A percentile compares a stretch with the other conserved stretches of the same genome.
Conservation (phyloP, 37 sponge, comb jelly and placozoan species). For the Aplysina aerophoba region DNA sequence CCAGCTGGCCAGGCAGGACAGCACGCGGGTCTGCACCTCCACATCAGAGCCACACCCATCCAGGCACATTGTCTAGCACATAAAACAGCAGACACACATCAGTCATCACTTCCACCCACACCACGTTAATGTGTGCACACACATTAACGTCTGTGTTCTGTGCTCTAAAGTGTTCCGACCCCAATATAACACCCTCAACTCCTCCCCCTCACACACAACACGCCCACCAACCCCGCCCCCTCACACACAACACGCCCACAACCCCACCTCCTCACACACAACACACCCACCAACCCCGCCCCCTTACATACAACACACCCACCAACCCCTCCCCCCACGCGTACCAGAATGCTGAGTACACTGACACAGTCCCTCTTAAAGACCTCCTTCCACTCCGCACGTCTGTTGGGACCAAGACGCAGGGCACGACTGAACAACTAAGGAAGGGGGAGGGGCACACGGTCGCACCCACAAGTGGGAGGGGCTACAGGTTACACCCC, state of each 20-base stretch:
- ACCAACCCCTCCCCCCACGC: background rate
- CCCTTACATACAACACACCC: background rate
- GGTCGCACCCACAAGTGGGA: background rate
- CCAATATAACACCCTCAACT: too few relatives aligned
- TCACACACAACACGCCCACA: background rate
- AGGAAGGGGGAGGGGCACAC: background rate
- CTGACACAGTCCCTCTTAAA: slow-evolving; percentile 43
- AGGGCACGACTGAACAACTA: slow-evolving; percentile 58
- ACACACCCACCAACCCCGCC: background rate
- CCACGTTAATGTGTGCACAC: too few relatives aligned
- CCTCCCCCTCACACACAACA: too few relatives aligned
- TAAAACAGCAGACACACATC: background rate
- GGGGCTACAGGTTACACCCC: background rate
- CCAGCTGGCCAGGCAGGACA: slow-evolving; percentile 78
- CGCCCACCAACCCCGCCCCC: too few relatives aligned
- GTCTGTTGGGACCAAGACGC: slow-evolving; percentile 59
- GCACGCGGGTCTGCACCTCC: slow-evolving; percentile 39
- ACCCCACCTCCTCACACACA: background rate
- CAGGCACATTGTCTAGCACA: background rate
- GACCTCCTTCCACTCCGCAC: slow-evolving; percentile 44
- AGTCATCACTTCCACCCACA: too few relatives aligned
- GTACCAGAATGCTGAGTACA: slow-evolving; percentile 54
- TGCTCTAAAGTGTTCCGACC: too few relatives aligned
- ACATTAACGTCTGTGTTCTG: too few relatives aligned
- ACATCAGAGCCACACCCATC: background rate